Base-by-base conservation (phyloP, 1,140 invertebrate genomes). In the Asobara japonica region DNA sequence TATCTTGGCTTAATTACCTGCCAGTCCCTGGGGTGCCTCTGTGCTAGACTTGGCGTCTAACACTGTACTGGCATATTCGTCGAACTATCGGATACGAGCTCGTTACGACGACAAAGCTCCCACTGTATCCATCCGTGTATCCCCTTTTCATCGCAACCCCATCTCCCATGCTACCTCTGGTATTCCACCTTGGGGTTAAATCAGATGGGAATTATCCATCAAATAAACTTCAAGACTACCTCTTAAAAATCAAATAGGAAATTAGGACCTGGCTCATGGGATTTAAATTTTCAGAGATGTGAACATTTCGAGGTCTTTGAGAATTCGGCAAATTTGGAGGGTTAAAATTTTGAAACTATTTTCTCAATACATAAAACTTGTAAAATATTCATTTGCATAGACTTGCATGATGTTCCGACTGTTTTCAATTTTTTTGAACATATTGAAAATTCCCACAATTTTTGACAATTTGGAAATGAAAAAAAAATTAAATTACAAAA, bases 91-190 rank as follows among this genome's bases (percentile, higher is more conserved):
- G 38, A 41, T 36, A 65, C 64, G 33, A 65, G 31, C 64, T 65
- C 64, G 64, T 65, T 65, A 65, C 33, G 64, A 65, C 38, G 64
- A 65, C 64, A 65, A 65, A 65, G 64, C 64, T 38, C 27, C 41
- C 22, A 56, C 51, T 56, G 51, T 56, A 56, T 56, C 18, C 13
- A 56, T 25, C 51, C 4, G 51, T 25, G 25, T 27, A 56, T 56
- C 33, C 33, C 33, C 33, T 41, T 65, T 38, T 65, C 64, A 36
- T 65, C 64, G 18, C 18, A 65, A 33, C 22, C 20, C 56, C 29
- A 36, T 36, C 31, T 56, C 51, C 22, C 51, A 27, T 25, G 13
- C 20, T 56, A 56, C 51, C 51, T 56, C 13, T 13, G 51, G 22
- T 22, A 25, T 25, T 56, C 18, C 51, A 56, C 22, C 22, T 56